phyloP scores from a whole-genome alignment of 2,888 invertebrate species.

The Chloroclystis v-ata region DNA sequence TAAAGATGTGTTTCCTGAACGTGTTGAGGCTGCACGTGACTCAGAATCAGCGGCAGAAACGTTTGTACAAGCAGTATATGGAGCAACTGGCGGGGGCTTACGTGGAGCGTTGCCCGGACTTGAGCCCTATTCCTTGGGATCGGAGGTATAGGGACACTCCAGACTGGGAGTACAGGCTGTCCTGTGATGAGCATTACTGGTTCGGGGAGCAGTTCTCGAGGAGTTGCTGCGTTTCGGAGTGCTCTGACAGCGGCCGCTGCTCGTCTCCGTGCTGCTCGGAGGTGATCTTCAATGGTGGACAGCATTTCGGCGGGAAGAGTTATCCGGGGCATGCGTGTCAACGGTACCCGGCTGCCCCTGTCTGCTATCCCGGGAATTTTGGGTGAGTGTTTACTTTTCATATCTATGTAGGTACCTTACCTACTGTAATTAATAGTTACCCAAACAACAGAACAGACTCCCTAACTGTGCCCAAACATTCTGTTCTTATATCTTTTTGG shows the following conservation, averaged over 20 bases:
- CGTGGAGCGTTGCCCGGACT: slow-evolving; percentile 62
- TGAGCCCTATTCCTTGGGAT: slow-evolving; percentile 53
- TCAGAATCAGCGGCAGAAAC: slow-evolving; percentile 71
- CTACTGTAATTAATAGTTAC: no score
- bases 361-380: slow-evolving; percentile 69
- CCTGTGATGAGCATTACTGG: slow-evolving; percentile 55
- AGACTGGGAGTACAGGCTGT: slow-evolving; percentile 58
- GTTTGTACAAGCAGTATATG: slow-evolving; percentile 72
- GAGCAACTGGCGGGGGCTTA: slow-evolving; percentile 70
- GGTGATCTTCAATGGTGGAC: slow-evolving; percentile 73
- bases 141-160: slow-evolving; percentile 49
- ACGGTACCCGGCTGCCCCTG: slow-evolving; percentile 30
- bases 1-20: slow-evolving; percentile 78
- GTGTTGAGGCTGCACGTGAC: slow-evolving; percentile 75
- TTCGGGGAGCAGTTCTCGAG: slow-evolving; percentile 51
- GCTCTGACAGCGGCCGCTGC: slow-evolving; percentile 65
- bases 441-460: no score
- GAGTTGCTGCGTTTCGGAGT: slow-evolving; percentile 58
- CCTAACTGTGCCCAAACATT: no score
- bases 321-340: slow-evolving; percentile 51
- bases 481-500: no score
- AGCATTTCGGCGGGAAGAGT: slow-evolving; percentile 64
- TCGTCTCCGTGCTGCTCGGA: slow-evolving; percentile 74
- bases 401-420: no score
- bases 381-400: slow-evolving; percentile 50